Base-by-base conservation (phyloP, 2,797 vertebrate genomes). In the Decapterus maruadsi region DNA sequence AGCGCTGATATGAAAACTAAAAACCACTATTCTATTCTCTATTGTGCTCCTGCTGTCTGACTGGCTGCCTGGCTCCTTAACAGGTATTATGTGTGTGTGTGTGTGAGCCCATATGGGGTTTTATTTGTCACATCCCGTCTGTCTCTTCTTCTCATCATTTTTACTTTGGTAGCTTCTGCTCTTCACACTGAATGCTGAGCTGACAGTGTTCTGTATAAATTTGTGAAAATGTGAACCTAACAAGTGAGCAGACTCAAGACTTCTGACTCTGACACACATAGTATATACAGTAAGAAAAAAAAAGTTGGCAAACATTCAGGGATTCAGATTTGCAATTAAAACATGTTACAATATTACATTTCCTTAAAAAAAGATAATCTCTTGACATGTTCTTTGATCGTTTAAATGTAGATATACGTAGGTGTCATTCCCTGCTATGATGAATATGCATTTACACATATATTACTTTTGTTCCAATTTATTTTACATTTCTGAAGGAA, bases 141-240 rank as follows among this genome's bases (percentile, higher is more conserved):
- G 16, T 20, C 46, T 65, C 53, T 42, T 26, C 43, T 22, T 8
- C 6, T 57, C 54, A 16, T 26, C 26, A 36, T 66, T 61, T 55
- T 57, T 20, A 20, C 31, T 61, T 75, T 38, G 17, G 54, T 68
- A 50, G 36, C 34, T 57, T 72, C 50, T 62, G 71, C 65, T 71
- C 56, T 81, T 79, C 60, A 69, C 31, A 34, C 54, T 74, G 77
- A 82, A 70, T 78, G 60, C 77, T 72, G 65, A 83, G 72, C 53
- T 71, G 75, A 80, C 75, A 79, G 55, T 50, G 58, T 64, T 66
- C 66, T 83, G 67, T 68, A 89, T 85, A 84, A 58, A 78, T 85
- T 45, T 80, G 61, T 68, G 48, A 68, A 72, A 62, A 68, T 83
- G 26, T 57, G 75, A 73, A 63, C 50, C 12, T 64, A 60, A 78